Percentiles rank a stretch among this genome's conserved stretches.
Conservation (phyloP, 2,888 invertebrate species). For the Alitta virens region DNA sequence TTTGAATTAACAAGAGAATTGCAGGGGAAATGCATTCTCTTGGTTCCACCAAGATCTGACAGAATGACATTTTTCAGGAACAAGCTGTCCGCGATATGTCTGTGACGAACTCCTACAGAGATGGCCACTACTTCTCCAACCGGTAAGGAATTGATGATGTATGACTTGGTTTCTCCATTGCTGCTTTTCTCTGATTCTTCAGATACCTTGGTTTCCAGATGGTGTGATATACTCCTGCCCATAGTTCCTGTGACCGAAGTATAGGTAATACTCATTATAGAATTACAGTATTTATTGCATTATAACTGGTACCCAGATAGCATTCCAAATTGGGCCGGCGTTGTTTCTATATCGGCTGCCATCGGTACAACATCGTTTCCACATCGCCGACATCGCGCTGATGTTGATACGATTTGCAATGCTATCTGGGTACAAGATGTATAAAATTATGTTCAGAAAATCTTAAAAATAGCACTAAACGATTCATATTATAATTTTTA, state of each 20-base stretch:
- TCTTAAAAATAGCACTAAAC: too few relatives aligned
- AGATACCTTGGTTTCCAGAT: too few relatives aligned
- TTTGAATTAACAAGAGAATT: slow-evolving; percentile 27
- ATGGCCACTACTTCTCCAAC: slow-evolving; percentile 29
- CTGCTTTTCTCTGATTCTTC: slow-evolving; percentile 1
- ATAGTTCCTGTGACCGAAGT: slow-evolving; percentile 18
- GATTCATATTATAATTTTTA: too few relatives aligned
- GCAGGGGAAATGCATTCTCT: slow-evolving; percentile 29
- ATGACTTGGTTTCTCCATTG: slow-evolving; percentile 22
- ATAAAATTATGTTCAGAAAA: too few relatives aligned
- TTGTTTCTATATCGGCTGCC: too few relatives aligned
- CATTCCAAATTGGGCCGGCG: too few relatives aligned
- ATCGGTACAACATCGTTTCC: too few relatives aligned
- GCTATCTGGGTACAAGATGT: too few relatives aligned
- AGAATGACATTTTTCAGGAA: slow-evolving; percentile 27
- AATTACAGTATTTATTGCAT: too few relatives aligned
- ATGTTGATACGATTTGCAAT: too few relatives aligned
- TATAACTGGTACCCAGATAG: too few relatives aligned
- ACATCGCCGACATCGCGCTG: too few relatives aligned
- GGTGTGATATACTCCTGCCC: neutral
- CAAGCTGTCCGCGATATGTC: slow-evolving; percentile 32
- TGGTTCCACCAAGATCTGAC: slow-evolving; percentile 16
- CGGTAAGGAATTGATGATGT: slow-evolving; percentile 23
- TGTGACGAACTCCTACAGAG: slow-evolving; percentile 27
- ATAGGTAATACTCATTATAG: neutral